Conservation (phyloP, 1,140 invertebrate genomes). For the Steinernema feltiae region DNA sequence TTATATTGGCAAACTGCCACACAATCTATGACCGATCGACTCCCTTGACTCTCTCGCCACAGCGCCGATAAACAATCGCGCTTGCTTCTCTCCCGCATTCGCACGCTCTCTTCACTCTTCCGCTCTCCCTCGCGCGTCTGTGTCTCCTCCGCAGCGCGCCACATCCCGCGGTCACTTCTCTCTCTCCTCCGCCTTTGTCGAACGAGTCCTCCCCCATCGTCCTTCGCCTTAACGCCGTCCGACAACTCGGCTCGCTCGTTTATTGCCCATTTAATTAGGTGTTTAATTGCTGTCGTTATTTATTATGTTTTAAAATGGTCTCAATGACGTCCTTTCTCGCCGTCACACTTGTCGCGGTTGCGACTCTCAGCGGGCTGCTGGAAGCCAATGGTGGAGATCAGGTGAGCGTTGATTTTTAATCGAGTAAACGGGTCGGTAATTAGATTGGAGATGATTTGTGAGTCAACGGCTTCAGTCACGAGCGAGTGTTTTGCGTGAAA, state of each 20-base stretch:
- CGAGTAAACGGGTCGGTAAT: neutral
- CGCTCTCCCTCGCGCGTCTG: neutral
- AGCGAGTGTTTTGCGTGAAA: neutral
- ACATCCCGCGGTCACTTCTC: neutral
- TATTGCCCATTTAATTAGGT: slow-evolving; percentile 4
- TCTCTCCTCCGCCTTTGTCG: neutral
- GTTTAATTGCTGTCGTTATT: neutral
- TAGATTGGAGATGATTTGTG: neutral
- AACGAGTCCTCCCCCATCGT: neutral
- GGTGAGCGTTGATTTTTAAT: neutral
- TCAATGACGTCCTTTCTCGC: neutral
- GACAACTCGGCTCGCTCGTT: neutral
- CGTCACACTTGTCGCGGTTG: neutral
- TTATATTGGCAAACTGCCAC: neutral
- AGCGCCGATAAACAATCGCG: too few species aligned
- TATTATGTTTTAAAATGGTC: slow-evolving; percentile 2
- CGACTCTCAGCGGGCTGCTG: neutral
- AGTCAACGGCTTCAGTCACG: neutral
- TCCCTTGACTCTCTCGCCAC: too few species aligned
- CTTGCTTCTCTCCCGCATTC: too few species aligned
- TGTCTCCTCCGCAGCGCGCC: neutral
- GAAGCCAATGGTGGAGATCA: neutral
- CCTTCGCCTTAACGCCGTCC: neutral
- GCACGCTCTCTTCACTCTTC: neutral
- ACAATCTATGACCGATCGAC: neutral